These are phyloP conservation scores for Himalopsyche japonica DNA, from an alignment of 2,888 invertebrate species.

Conservation along the genomic window DNA sequence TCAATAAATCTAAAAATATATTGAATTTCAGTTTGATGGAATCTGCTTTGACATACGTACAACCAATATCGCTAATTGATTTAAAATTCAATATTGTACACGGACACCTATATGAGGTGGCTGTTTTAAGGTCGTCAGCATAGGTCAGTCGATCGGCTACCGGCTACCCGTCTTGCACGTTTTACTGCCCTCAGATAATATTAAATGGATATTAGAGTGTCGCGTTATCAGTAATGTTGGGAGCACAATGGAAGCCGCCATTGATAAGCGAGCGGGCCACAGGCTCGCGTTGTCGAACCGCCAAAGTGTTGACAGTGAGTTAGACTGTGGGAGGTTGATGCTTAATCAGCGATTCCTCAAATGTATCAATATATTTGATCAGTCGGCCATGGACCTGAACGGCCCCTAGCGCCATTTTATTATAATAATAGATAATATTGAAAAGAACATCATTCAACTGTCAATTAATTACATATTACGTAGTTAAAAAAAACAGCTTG, in stretches of 20 bases:
- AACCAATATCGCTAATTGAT: neutral
- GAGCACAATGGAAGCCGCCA: neutral
- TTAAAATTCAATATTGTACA: neutral
- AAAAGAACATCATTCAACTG: no score
- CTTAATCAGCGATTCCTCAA: neutral
- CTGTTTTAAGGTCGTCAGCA: neutral
- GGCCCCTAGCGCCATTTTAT: no score
- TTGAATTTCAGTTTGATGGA: no score
- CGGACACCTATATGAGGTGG: neutral
- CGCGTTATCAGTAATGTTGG: constrained; percentile 10
- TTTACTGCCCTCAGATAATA: constrained; percentile 27
- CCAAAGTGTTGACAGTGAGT: constrained; percentile 12
- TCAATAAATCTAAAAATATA: no score
- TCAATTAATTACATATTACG: no score
- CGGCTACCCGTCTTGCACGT: constrained; percentile 36
- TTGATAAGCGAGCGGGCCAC: neutral
- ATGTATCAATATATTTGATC: neutral
- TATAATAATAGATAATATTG: no score
- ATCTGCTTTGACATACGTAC: no score
- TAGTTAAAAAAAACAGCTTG: no score
- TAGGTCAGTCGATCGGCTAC: neutral
- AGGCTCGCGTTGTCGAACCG: neutral
- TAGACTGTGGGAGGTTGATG: constrained; percentile 5
- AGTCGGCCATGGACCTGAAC: no score
- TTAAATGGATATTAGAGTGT: constrained; percentile 35